phyloP scores from a whole-genome alignment of 2,797 vertebrate genomes.

The Xerus rutilus region DNA sequence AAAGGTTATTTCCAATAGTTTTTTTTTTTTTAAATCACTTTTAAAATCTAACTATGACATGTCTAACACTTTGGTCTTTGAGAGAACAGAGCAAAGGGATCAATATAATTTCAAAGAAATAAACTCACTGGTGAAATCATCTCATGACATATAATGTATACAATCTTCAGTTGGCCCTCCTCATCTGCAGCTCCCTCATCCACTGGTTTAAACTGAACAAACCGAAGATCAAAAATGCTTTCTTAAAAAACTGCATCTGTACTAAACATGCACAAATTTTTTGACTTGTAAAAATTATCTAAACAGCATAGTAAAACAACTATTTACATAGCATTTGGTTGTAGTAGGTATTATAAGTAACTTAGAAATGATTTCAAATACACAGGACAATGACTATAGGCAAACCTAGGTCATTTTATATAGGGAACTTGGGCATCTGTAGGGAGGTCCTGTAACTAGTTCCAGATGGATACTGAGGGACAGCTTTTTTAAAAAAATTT shows the following conservation, averaged over 20 bases:
- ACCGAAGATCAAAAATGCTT: not conserved
- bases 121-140: not conserved
- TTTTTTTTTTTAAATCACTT: not conserved
- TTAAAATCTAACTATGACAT: not conserved
- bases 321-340: no score
- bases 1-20: slow-evolving; percentile 26
- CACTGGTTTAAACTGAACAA: not conserved
- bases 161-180: not conserved
- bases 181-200: not conserved
- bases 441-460: not conserved
- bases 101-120: slow-evolving; percentile 8
- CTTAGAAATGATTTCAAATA: not conserved
- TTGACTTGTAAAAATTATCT: no score
- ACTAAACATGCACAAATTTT: not conserved
- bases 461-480: not conserved
- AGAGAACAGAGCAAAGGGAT: not conserved
- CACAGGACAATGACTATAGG: not conserved
- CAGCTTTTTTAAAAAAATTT: not conserved
- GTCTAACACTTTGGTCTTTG: not conserved
- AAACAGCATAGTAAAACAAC: no score
- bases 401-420: not conserved
- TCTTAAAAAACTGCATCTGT: not conserved
- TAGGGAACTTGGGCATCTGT: not conserved
- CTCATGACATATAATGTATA: not conserved
- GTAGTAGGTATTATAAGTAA: not conserved